Percentiles rank a stretch among this genome's conserved stretches.
Evolutionary conservation across 2,797 vertebrate species (phyloP).

Genomic region (Squalus acanthias): DNA sequence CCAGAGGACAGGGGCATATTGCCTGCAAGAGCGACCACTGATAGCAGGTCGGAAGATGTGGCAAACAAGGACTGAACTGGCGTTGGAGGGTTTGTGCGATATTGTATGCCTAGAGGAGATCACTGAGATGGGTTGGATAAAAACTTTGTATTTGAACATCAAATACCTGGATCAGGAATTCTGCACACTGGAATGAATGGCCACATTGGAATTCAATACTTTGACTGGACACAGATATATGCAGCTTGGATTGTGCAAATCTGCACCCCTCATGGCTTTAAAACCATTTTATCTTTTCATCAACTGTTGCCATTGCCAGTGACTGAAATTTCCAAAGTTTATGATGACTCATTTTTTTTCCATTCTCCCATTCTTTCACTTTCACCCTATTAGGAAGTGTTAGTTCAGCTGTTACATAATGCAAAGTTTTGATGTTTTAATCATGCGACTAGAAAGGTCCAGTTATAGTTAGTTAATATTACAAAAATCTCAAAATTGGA

Average conservation of each 20-base stretch:
- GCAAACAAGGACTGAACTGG: background rate
- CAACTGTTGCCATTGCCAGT: background rate
- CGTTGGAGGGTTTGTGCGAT: background rate
- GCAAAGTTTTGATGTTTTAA: background rate
- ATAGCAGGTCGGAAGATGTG: background rate
- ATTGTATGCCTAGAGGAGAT: background rate
- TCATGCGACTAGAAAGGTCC: background rate
- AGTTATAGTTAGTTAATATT: background rate
- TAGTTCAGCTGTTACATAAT: background rate
- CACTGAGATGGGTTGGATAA: background rate
- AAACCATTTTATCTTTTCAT: background rate
- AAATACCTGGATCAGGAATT: background rate
- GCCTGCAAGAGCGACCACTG: background rate
- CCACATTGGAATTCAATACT: background rate
- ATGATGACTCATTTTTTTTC: background rate
- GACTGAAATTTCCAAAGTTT: too few species aligned
- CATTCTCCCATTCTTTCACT: background rate
- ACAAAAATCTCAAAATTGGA: background rate
- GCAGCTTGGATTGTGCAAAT: background rate
- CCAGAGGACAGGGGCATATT: background rate
- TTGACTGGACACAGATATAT: background rate
- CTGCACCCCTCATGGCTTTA: background rate
- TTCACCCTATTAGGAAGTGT: background rate
- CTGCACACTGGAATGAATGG: background rate
- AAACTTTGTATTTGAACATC: background rate